Percentiles rank a stretch among this genome's conserved stretches.
Evolutionary conservation across 2,888 invertebrate genomes (phyloP).

Genomic region (Hyposoter dolosus): DNA sequence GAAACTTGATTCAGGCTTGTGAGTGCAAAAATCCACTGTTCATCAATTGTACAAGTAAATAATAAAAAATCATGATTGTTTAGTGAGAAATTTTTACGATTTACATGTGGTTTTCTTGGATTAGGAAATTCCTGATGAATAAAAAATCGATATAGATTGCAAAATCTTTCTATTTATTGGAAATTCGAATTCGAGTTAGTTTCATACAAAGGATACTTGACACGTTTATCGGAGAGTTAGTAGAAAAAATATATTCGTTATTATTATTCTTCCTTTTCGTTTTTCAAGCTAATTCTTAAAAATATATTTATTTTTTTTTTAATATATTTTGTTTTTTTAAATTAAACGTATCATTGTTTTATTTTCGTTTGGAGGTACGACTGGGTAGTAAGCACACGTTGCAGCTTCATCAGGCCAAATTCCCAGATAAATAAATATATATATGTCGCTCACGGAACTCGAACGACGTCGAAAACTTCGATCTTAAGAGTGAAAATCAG

Average conservation of each 20-base stretch:
- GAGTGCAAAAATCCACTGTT: background rate
- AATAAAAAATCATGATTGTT: background rate
- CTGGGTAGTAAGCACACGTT: slow-evolving; percentile 59
- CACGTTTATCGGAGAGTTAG: slow-evolving; percentile 74
- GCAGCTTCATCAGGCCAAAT: slow-evolving; percentile 36
- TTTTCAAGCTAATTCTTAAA: slow-evolving; percentile 38
- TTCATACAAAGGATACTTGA: slow-evolving; percentile 41
- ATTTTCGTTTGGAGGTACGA: slow-evolving; percentile 48
- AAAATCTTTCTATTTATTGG: slow-evolving; percentile 74
- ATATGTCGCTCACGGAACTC: background rate
- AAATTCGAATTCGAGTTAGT: slow-evolving; percentile 73
- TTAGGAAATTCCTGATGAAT: slow-evolving; percentile 15
- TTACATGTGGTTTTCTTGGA: background rate
- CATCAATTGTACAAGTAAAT: background rate
- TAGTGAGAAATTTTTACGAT: background rate
- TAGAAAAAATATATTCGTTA: slow-evolving; percentile 82
- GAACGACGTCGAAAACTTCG: background rate
- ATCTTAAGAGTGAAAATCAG: background rate
- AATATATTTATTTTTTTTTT: slow-evolving; percentile 35
- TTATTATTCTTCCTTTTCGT: slow-evolving; percentile 37
- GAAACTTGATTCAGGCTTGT: background rate
- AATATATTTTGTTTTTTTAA: slow-evolving; percentile 21
- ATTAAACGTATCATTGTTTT: slow-evolving; percentile 38
- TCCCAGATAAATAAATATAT: background rate
- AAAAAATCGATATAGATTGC: slow-evolving; percentile 39